Conservation (phyloP, 2,797 vertebrate genomes). For the Catostomus latipinnis region DNA sequence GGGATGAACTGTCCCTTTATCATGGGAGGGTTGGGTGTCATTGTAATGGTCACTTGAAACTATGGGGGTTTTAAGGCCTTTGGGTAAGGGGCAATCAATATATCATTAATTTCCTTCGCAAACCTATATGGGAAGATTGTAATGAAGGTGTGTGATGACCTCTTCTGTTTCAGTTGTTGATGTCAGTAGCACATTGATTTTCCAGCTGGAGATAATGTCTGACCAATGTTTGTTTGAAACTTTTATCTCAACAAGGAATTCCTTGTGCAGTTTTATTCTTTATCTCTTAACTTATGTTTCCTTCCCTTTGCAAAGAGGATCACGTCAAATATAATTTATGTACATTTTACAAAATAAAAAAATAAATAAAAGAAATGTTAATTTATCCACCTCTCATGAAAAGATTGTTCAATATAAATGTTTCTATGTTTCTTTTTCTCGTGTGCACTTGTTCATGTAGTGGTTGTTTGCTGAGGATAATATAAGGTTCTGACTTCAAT, state of each 20-base stretch:
- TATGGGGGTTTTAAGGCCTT: conserved; percentile 23
- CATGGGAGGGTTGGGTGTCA: conserved; percentile 55
- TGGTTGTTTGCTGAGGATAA: conserved; percentile 15
- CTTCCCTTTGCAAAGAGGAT: conserved; percentile 70
- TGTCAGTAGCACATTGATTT: conserved; percentile 84
- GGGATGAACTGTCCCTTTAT: too few species aligned
- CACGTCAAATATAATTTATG: conserved; percentile 82
- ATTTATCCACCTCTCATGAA: conserved; percentile 75
- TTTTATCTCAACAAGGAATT: conserved; percentile 80
- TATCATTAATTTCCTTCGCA: conserved; percentile 67
- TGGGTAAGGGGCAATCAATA: conserved; percentile 58
- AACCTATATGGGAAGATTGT: conserved; percentile 74
- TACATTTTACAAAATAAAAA: conserved; percentile 82
- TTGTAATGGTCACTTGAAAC: conserved; percentile 59
- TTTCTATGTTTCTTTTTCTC: conserved; percentile 67
- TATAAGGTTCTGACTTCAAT: conserved; percentile 31
- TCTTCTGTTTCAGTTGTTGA: conserved; percentile 78
- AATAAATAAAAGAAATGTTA: conserved; percentile 69
- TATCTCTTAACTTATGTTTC: conserved; percentile 64
- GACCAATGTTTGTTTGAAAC: conserved; percentile 79
- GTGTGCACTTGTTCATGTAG: conserved; percentile 43
- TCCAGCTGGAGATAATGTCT: conserved; percentile 76
- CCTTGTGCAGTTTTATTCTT: conserved; percentile 67
- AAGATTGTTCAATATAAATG: conserved; percentile 68
- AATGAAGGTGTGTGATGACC: conserved; percentile 72